These are phyloP conservation scores for Zalophus californianus DNA, from an alignment of 2,797 vertebrate species.

Conservation along the genomic window DNA sequence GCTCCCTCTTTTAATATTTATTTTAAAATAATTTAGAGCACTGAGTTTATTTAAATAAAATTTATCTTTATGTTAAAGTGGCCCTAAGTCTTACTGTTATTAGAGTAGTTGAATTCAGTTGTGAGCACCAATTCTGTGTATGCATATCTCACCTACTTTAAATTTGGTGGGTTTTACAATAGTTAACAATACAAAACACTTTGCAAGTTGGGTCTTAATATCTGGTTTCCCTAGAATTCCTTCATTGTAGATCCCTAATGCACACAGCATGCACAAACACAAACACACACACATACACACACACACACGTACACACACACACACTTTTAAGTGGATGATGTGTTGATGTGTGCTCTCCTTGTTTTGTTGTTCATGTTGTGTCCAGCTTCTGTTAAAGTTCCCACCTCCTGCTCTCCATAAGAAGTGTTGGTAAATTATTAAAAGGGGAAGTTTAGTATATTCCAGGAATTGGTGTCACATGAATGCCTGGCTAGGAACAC, in stretches of 20 bases:
- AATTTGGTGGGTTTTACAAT: not conserved
- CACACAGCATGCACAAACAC: not conserved
- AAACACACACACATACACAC: too few species aligned
- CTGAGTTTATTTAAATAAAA: slow-evolving; percentile 45
- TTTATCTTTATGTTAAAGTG: not conserved
- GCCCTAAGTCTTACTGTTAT: not conserved
- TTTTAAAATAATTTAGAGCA: slow-evolving; percentile 4
- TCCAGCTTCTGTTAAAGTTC: slow-evolving; percentile 7
- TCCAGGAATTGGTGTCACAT: slow-evolving; percentile 36
- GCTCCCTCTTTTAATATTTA: slow-evolving; percentile 5
- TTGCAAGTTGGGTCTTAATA: not conserved
- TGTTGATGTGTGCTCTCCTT: not conserved
- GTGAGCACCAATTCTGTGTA: not conserved
- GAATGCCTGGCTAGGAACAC: not conserved
- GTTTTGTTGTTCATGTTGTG: not conserved
- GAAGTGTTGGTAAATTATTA: slow-evolving; percentile 54
- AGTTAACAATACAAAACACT: not conserved
- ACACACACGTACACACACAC: not conserved
- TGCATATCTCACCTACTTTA: not conserved
- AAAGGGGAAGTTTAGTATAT: slow-evolving; percentile 16
- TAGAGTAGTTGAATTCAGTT: not conserved
- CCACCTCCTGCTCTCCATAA: slow-evolving; percentile 13
- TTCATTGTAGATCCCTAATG: not conserved
- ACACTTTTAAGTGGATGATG: not conserved
- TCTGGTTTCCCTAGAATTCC: not conserved